Evolutionary conservation across 2,797 vertebrate species (phyloP), one percentile per base, ranked within the genome.

Genomic region (Peromyscus eremicus): DNA sequence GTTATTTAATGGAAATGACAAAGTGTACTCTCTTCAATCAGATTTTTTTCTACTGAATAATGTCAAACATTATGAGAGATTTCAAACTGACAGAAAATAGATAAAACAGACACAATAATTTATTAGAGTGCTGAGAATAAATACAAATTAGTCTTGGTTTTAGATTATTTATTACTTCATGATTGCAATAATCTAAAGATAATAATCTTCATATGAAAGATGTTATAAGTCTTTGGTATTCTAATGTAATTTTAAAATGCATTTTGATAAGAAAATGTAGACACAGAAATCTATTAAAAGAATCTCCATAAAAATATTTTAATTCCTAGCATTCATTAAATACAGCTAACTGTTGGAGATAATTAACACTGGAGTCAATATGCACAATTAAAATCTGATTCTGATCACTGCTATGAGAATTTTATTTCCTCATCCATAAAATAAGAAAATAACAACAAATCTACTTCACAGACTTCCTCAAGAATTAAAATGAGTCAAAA

Each of bases 251-350:
- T 75, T 76, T 11, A 70, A 32, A 16, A 91, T 49, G 29, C 7
- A 94, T 88, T 97, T 97, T 86, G 43, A 83, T 79, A 83, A 21
- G 62, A 91, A 92, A 92, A 79, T 79, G 2, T 80, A 88, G 5
- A 82, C 37, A 89, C n/a, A 43, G 7, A 64, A 79, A 86, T 34
- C 68, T 91, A 73, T 81, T 96, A 66, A 89, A 94, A 96, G 37
- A 81, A 66, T 66, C 16, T 93, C 37, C 66, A 57, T 27, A 93
- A 96, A 97, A 77, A 68, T 82, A 82, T 75, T 88, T 68, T 88
- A 27, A 89, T 68, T 25, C 80, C 60, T 97, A 46, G 46, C 32
- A 75, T 68, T 14, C 70, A 82, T 91, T 94, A 95, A 88, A 84
- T 87, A n/a, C 4, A 88, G 7, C 6, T 73, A 80, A 52, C 34